phyloP scores from a whole-genome alignment of 2,113 vertebrate species.

The Polypterus senegalus region DNA sequence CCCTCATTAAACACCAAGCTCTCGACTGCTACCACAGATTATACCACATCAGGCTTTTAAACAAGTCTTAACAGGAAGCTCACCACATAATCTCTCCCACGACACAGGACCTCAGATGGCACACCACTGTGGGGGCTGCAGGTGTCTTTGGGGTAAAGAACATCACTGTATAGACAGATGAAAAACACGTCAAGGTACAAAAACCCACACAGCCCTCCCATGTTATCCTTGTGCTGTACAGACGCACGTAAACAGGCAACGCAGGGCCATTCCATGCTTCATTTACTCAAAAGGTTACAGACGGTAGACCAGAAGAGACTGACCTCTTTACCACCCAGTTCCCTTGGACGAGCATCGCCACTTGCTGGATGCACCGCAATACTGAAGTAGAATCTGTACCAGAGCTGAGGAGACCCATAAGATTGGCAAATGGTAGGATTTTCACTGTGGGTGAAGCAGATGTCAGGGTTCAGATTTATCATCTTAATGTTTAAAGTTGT shows the following conservation, averaged over 20 bases:
- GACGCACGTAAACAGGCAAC: too few species aligned
- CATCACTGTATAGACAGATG: slow-evolving; percentile 55
- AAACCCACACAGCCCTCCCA: too few species aligned
- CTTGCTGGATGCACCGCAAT: slow-evolving; percentile 92
- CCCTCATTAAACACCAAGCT: too few species aligned
- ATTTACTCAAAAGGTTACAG: slow-evolving; percentile 2
- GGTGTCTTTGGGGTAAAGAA: slow-evolving; percentile 87
- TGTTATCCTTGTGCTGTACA: too few species aligned
- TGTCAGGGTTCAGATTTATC: too few species aligned
- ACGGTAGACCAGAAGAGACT: slow-evolving; percentile 13
- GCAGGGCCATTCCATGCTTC: slow-evolving; percentile 11
- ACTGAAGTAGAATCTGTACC: slow-evolving; percentile 75
- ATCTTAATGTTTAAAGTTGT: too few species aligned
- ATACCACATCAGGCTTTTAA: too few species aligned
- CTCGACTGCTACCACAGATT: too few species aligned
- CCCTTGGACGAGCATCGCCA: slow-evolving; percentile 92
- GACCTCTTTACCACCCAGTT: slow-evolving; percentile 98
- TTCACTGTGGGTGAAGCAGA: slow-evolving; percentile 55
- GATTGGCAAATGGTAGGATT: slow-evolving; percentile 86
- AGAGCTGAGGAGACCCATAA: slow-evolving; percentile 83
- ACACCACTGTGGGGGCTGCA: slow-evolving; percentile 91
- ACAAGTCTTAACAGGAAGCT: slow-evolving; percentile 29
- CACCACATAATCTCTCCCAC: slow-evolving; percentile 90
- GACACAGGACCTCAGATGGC: slow-evolving; percentile 84
- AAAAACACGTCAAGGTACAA: too few species aligned